Conservation (phyloP, 2,113 vertebrate species). For the Bucco capensis region DNA sequence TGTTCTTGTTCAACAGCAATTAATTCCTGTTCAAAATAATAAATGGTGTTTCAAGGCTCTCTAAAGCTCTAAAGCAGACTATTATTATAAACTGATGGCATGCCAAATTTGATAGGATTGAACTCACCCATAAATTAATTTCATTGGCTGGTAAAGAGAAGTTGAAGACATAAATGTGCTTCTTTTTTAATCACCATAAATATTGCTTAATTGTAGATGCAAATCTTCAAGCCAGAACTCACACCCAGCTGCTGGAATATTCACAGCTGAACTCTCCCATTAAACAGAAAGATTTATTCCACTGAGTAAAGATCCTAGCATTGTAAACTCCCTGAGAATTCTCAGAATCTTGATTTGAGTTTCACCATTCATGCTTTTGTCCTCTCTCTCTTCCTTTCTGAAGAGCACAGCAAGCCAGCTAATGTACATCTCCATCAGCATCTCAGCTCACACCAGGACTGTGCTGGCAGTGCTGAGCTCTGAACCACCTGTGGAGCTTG, state of each 20-base stretch:
- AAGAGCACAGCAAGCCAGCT: neutral
- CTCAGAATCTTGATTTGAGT: neutral
- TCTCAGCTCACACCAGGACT: neutral
- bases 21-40: neutral
- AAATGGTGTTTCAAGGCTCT: neutral
- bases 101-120: neutral
- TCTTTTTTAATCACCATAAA: neutral
- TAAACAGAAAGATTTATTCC: neutral
- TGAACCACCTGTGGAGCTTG: neutral
- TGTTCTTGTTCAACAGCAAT: neutral
- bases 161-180: neutral
- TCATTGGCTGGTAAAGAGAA: neutral
- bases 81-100: neutral
- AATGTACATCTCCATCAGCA: neutral
- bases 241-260: neutral
- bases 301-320: neutral
- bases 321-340: neutral
- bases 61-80: neutral
- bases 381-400: neutral
- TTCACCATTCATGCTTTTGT: neutral
- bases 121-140: neutral
- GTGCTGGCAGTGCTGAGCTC: neutral
- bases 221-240: neutral
- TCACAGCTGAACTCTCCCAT: neutral
- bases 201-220: neutral